A percentile compares a stretch with the other conserved stretches of the same genome.
phyloP scores from a whole-genome alignment of 2,113 vertebrate genomes.

The Capreolus pygargus region DNA sequence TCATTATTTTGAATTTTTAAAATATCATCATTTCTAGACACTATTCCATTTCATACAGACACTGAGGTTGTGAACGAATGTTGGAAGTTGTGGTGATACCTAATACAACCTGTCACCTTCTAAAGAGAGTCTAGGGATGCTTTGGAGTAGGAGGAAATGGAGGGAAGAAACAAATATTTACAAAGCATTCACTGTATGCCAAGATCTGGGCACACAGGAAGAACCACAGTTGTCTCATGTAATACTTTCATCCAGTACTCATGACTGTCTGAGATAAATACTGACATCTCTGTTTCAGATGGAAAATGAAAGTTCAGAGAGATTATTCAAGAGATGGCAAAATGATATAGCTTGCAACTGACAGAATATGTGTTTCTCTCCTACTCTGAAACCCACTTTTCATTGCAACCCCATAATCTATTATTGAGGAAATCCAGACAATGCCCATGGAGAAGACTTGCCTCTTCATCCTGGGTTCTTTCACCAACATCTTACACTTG shows the following conservation, averaged over 20 bases:
- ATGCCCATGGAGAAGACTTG: rapidly evolving
- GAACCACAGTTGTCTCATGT: neutral
- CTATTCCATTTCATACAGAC: neutral
- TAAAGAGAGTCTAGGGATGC: neutral
- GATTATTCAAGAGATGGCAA: neutral
- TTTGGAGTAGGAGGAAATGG: neutral
- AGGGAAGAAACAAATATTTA: neutral
- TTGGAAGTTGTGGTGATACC: neutral
- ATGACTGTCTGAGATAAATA: neutral
- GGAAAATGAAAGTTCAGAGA: neutral
- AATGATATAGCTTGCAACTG: neutral
- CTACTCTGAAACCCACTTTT: neutral
- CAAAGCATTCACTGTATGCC: too few species aligned
- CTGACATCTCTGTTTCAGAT: neutral
- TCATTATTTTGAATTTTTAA: neutral
- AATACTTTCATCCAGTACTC: neutral
- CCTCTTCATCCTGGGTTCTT: neutral
- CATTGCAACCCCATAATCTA: neutral
- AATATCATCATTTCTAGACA: neutral
- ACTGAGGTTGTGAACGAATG: neutral
- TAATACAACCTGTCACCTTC: neutral
- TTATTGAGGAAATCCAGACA: neutral
- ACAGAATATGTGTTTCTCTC: neutral
- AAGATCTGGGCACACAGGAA: neutral
- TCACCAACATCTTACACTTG: neutral